Base-by-base conservation (phyloP, 2,113 vertebrate species). In the Tyrannus savana region DNA sequence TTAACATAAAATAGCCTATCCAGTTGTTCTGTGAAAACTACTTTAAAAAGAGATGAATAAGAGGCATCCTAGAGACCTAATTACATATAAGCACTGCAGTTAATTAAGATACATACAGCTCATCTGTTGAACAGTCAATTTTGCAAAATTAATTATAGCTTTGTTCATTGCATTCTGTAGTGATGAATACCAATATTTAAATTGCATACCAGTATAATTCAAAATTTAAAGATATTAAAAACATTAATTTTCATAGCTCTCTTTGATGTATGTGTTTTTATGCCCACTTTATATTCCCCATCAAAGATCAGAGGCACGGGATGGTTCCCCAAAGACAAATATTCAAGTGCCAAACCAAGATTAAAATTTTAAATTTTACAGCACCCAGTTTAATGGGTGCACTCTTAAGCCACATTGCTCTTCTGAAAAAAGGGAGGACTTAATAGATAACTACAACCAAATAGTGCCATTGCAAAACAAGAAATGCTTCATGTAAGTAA, bases 31-130 rank as follows among this genome's bases (percentile, higher is more conserved):
- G 25, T 67, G 55, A 87, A 96, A 84, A 89, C 21, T 28, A 21
- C 56, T 94, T 93, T 64, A 62, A 78, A 78, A 78, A 87, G 35
- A 63, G 53, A 87, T 55, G 63, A 93, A 37, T 86, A 84, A 76
- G 63, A 93, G 95, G 92, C 90, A 96, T 96, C 92, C 95, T 92
- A 49, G 90, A 96, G 95, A 96, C 95, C 96, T 95, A 95, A 95
- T 95, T 95, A 95, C 60, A 75, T 92, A 84, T 84, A 94, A 89
- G 73, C 49, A 81, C 49, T 78, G 66, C 64, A 89, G 83, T 92
- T 95, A 96, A 96, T 96, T 96, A 92, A 93, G 76, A 90, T 74
- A 93, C 2, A 33, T 62, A 92, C 30, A 78, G 79, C 50, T 95
- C 76, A 83, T 93, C 73, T 83, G 64, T 90, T 77, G 56, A 94